Conservation (phyloP, 1,140 invertebrate genomes). For the Diorhabda carinulata region DNA sequence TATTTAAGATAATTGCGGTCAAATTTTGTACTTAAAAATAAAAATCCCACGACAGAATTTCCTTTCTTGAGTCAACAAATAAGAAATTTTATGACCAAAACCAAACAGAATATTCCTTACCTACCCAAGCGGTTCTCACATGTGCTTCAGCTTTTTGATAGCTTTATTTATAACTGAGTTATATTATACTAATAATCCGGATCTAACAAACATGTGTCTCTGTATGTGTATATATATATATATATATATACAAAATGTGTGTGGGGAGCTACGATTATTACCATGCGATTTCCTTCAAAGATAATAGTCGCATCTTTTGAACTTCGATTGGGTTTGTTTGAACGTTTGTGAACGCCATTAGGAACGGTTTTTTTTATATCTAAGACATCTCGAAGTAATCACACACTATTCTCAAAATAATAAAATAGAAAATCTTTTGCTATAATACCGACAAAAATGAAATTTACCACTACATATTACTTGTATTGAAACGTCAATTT, state of each 20-base stretch:
- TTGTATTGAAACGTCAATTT: no score
- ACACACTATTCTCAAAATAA: no score
- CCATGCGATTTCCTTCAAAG: constrained; percentile 22
- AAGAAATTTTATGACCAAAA: constrained; percentile 18
- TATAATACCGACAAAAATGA: no score
- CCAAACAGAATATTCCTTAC: constrained; percentile 14
- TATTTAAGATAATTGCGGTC: no score
- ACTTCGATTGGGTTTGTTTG: constrained; percentile 21
- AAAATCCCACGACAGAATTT: neutral
- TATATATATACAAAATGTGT: neutral
- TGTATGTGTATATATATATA: constrained; percentile 1
- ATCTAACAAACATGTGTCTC: constrained; percentile 20
- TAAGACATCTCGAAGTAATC: no score
- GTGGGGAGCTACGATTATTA: constrained; percentile 19
- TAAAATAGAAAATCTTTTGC: no score
- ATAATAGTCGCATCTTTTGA: constrained; percentile 22
- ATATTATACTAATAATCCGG: constrained; percentile 24
- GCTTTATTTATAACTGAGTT: constrained; percentile 20
- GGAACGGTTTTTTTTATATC: constrained; percentile 3
- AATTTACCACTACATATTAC: no score
- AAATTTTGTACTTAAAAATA: no score
- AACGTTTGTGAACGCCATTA: constrained; percentile 19
- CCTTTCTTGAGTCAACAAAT: constrained; percentile 17
- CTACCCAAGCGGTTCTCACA: constrained; percentile 13
- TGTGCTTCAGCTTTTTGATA: constrained; percentile 21